phyloP scores from a whole-genome alignment of 2,888 invertebrate genomes.

The Pollenia labialis region DNA sequence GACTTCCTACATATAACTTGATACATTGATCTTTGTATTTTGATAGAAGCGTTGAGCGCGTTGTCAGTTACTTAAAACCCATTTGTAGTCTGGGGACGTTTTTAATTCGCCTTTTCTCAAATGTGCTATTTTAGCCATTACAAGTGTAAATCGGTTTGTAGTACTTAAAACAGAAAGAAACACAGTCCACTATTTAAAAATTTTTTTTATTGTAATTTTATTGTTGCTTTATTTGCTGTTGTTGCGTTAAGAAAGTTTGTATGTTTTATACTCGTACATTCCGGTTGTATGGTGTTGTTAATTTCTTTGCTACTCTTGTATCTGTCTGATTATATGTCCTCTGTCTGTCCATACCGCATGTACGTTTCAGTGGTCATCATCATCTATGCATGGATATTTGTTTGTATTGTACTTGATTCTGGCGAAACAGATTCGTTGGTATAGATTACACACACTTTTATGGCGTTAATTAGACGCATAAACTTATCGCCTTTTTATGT shows the following conservation, averaged over 20 bases:
- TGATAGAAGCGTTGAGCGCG: no score
- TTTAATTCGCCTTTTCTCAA: background rate
- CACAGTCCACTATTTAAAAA: constrained; percentile 20
- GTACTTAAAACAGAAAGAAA: background rate
- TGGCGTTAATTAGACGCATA: constrained; percentile 74
- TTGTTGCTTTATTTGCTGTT: constrained; percentile 31
- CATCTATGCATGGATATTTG: constrained; percentile 28
- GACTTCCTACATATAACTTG: no score
- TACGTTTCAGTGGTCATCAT: constrained; percentile 37
- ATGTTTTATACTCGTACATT: constrained; percentile 7
- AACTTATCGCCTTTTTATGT: constrained; percentile 73
- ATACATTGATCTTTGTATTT: no score
- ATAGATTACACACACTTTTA: constrained; percentile 72
- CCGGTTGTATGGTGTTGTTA: constrained; percentile 36
- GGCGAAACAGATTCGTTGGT: constrained; percentile 65
- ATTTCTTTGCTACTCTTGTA: constrained; percentile 56
- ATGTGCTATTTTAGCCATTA: constrained; percentile 19
- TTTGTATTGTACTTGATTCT: constrained; percentile 8
- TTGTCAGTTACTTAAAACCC: no score
- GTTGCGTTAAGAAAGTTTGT: constrained; percentile 21
- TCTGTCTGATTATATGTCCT: constrained; percentile 17
- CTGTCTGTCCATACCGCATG: constrained; percentile 9
- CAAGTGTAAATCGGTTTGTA: background rate
- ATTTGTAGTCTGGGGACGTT: no score
- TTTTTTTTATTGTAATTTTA: constrained; percentile 13